Conservation (phyloP, 1,140 invertebrate species). For the Microplitis demolitor region DNA sequence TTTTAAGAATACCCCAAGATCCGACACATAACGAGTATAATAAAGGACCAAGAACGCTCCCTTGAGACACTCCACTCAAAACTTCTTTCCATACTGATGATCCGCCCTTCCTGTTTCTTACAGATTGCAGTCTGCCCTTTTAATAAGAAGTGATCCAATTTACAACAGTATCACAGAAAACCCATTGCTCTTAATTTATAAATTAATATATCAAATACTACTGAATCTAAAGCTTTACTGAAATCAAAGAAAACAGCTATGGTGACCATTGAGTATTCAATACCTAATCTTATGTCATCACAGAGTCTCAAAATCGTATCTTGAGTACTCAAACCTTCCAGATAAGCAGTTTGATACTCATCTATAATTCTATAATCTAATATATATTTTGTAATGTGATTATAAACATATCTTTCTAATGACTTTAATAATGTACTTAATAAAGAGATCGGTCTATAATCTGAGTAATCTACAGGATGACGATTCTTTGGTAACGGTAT, state of each 20-base stretch:
- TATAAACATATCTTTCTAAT: neutral
- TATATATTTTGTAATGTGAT: neutral
- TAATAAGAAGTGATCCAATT: no score
- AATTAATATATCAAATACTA: no score
- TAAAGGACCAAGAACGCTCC: neutral
- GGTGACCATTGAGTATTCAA: slow-evolving; percentile 10
- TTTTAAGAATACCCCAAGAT: no score
- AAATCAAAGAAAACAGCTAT: neutral
- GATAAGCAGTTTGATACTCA: slow-evolving; percentile 7
- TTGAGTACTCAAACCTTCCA: neutral
- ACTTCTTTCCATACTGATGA: neutral
- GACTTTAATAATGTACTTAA: neutral
- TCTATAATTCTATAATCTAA: neutral
- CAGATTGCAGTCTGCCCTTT: no score
- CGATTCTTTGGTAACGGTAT: neutral
- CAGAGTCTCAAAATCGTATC: slow-evolving; percentile 11
- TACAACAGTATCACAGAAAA: no score
- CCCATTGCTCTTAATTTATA: no score
- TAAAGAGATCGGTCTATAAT: neutral
- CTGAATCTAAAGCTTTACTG: no score
- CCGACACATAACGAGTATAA: neutral
- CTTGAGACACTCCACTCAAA: neutral
- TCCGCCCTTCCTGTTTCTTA: no score
- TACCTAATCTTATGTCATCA: slow-evolving; percentile 12
- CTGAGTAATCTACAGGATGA: neutral